phyloP scores from a whole-genome alignment of 2,113 vertebrate genomes.

The Leucopsar rothschildi region DNA sequence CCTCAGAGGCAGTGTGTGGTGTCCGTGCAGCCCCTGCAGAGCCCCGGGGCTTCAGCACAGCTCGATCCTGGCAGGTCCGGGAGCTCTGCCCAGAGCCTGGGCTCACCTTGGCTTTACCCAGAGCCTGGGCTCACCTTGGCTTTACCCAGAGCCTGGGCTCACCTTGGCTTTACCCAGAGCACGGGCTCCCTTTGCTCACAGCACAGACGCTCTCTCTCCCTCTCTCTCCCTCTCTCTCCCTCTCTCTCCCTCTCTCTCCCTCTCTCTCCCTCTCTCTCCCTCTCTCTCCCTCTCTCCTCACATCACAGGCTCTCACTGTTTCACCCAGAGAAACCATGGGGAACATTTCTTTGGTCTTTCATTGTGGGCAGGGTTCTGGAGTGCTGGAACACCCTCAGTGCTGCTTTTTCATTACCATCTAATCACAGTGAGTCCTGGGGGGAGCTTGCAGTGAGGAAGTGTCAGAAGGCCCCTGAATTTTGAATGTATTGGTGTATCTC shows the following conservation, averaged over 20 bases:
- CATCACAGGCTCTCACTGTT: fast-evolving
- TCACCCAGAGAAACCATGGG: not conserved
- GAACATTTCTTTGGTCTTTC: not conserved
- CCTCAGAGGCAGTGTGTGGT: not conserved
- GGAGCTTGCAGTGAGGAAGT: not conserved
- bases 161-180: too few relatives aligned
- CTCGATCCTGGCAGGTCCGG: fast-evolving
- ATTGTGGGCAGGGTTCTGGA: not conserved
- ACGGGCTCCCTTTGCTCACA: too few relatives aligned
- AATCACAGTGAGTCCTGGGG: not conserved
- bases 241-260: too few relatives aligned
- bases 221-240: too few relatives aligned
- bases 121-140: too few relatives aligned
- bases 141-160: too few relatives aligned
- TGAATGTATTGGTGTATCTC: too few relatives aligned
- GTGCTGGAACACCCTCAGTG: not conserved
- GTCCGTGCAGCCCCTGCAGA: not conserved
- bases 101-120: too few relatives aligned
- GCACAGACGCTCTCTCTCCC: not conserved
- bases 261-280: too few relatives aligned
- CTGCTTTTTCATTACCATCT: not conserved
- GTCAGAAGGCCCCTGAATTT: not conserved
- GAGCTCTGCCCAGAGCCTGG: not conserved
- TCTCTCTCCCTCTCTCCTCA: too few relatives aligned
- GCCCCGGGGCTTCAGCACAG: not conserved